phyloP scores from a whole-genome alignment of 1,140 invertebrate genomes.

The Mamestra configurata region DNA sequence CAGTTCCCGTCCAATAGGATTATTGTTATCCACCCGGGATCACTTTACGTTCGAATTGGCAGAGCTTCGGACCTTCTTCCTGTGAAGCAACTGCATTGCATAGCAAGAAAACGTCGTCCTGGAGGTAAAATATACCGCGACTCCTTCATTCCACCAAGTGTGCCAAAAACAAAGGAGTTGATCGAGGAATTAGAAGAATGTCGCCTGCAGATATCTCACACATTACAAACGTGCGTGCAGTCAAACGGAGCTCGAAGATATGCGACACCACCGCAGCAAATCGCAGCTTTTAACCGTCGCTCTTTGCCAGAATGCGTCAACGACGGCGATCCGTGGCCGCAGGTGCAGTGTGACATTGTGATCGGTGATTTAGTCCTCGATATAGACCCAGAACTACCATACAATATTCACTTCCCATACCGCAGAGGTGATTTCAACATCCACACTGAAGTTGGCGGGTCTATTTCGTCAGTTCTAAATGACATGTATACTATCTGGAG shows the following conservation, averaged over 20 bases:
- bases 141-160: conserved; percentile 90
- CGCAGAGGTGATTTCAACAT: conserved; percentile 95
- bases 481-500: conserved; percentile 97
- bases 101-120: conserved; percentile 91
- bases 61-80: conserved; percentile 96
- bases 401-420: conserved; percentile 97
- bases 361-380: conserved; percentile 92
- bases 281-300: conserved; percentile 94
- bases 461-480: conserved; percentile 93
- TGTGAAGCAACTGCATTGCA: conserved; percentile 94
- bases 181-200: conserved; percentile 94
- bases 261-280: conserved; percentile 95
- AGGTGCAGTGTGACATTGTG: conserved; percentile 89
- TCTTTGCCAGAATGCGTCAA: conserved; percentile 90
- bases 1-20: conserved; percentile 93
- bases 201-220: conserved; percentile 93
- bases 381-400: conserved; percentile 92
- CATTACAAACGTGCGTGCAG: conserved; percentile 94
- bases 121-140: conserved; percentile 90
- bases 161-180: conserved; percentile 89
- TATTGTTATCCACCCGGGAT: conserved; percentile 98
- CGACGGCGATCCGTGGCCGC: conserved; percentile 89
- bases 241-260: conserved; percentile 93
- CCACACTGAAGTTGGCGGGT: conserved; percentile 94
- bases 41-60: conserved; percentile 95